Base-by-base conservation (phyloP, 2,888 invertebrate genomes). In the Zonitis immaculata region DNA sequence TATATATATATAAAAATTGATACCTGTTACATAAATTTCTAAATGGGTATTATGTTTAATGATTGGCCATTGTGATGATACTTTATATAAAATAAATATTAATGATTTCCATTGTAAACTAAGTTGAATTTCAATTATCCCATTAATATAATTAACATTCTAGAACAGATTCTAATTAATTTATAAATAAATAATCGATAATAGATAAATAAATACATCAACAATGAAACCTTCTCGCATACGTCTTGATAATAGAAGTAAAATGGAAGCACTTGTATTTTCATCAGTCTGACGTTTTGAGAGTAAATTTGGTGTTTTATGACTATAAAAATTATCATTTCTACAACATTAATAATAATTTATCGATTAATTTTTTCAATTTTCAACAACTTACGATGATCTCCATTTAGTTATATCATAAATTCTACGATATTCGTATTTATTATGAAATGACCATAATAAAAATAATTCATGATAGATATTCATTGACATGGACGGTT, bases 151-250 rank as follows among this genome's bases (percentile, higher is more conserved):
- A 52, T 70, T 72, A n/a, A 80, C 73, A 62, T 75, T 77, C 77
- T 81, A 74, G 53, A 80, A 79, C 47, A 44, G 20, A 32, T 30
- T 35, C 32, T 26, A n/a, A n/a, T n/a, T n/a, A n/a, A 11, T 44
- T 30, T 32, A 22, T 8, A 54, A 27, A 25, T 18, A 26, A 14
- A 47, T 25, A 22, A 47, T 7, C n/a, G n/a, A n/a, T n/a, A n/a
- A n/a, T n/a, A n/a, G n/a, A n/a, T n/a, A n/a, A n/a, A 32, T 32
- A 8, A 16, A 69, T 75, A 80, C 81, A 68, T 82, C 83, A 56
- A 88, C 78, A 35, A 82, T 81, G 73, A 87, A 91, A 26, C 91
- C 91, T 75, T 90, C 90, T 42, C 89, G 76, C 57, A 91, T 77
- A 54, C 90, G 77, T 63, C 89, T 84, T 47, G 87, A 86, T 53